Base-by-base conservation (phyloP, 2,888 invertebrate species). In the Luperina nickerlii region DNA sequence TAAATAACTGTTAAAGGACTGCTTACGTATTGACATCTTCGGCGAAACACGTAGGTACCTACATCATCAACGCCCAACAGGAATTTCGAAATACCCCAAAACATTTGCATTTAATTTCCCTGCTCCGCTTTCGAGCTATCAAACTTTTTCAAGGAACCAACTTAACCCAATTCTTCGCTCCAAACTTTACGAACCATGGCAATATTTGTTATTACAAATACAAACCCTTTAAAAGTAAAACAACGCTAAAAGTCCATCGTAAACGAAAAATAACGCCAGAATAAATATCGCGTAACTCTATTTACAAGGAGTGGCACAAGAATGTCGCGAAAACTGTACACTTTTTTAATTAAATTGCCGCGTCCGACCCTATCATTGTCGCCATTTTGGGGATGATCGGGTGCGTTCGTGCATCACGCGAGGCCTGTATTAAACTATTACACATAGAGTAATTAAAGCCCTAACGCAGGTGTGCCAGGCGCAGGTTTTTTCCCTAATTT, bases 371-470 rank as follows among this genome's bases (percentile, higher is more conserved):
- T 85, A 80, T 89, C 83, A 82, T 87, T 73, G 78, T 66, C 78
- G 69, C 70, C 81, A 84, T 88, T 89, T 87, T 67, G 68, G 81
- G 76, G 66, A 84, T 81, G 79, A 87, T 82, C 81, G 78, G 71
- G 78, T 74, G 79, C 60, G 78, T 87, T 83, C 88, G 85, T 87
- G 87, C 76, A 81, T 83, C 88, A 89, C 88, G 88, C 89, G 70
- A 89, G 45, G 69, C 48, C 65, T 65, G 18, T 78, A 71, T 78
- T 83, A 83, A 87, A 85, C 70, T 86, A 84, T 69, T 83, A 86
- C 83, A 86, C 79, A 79, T 62, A 71, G 62, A 83, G 76, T 87
- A 81, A 77, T 85, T 85, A 86, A 77, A 75, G 79, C 11, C 67
- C 63, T 18, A 73, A 74, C 73, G 32, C 45, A 79, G 63, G 84